Evolutionary conservation across 1,140 invertebrate genomes (phyloP).

Genomic region (Macrobrachium rosenbergii): DNA sequence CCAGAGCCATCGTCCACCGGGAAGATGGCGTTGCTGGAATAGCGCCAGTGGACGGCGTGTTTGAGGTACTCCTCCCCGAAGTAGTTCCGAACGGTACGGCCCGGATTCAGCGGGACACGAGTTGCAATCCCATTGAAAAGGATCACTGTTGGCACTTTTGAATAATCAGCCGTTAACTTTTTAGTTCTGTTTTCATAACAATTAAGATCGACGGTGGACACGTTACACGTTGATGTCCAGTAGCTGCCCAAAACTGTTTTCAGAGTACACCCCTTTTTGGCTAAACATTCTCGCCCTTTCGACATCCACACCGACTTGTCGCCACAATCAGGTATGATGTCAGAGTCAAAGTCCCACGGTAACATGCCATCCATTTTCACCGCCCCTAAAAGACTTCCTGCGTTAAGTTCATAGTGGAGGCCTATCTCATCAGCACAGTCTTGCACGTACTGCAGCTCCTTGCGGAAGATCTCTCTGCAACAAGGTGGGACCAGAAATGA

Average conservation of each 20-base stretch:
- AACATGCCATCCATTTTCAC: slow-evolving; percentile 68
- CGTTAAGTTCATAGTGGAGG: slow-evolving; percentile 68
- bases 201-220: slow-evolving; percentile 14
- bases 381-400: slow-evolving; percentile 68
- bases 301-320: slow-evolving; percentile 50
- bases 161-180: slow-evolving; percentile 52
- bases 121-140: slow-evolving; percentile 67
- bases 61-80: slow-evolving; percentile 68
- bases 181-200: slow-evolving; percentile 21
- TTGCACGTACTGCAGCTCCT: slow-evolving; percentile 52
- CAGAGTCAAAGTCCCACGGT: slow-evolving; percentile 69
- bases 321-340: slow-evolving; percentile 63
- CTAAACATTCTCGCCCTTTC: slow-evolving; percentile 25
- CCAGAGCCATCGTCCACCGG: slow-evolving; percentile 6
- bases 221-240: slow-evolving; percentile 46
- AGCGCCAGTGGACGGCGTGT: slow-evolving; percentile 65
- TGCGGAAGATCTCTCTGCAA: slow-evolving; percentile 61
- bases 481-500: slow-evolving; percentile 64
- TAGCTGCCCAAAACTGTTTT: slow-evolving; percentile 28
- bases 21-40: not conserved
- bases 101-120: slow-evolving; percentile 67
- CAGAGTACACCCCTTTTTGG: slow-evolving; percentile 32
- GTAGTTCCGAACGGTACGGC: slow-evolving; percentile 68
- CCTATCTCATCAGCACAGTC: slow-evolving; percentile 55
- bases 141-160: slow-evolving; percentile 66